Evolutionary conservation across 2,113 vertebrate genomes (phyloP).

Genomic region (Okapia johnstoni): DNA sequence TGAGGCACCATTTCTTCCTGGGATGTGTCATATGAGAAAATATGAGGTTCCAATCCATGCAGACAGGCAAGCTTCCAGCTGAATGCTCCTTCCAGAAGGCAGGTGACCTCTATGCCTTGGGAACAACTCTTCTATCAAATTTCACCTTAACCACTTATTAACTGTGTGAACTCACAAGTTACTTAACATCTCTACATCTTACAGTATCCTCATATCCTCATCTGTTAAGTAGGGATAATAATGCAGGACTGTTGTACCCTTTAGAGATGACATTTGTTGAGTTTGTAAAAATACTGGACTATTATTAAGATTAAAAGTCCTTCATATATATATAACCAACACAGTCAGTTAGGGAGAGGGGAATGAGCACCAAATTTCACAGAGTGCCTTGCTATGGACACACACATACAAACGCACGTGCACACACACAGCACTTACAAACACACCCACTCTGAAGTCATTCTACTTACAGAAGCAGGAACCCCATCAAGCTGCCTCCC

Average conservation of each 20-base stretch:
- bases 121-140: background rate
- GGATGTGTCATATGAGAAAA: background rate
- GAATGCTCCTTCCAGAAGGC: background rate
- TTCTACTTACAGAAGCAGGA: slow-evolving; percentile 86
- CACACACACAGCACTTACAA: too few relatives aligned
- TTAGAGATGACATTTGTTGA: background rate
- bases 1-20: background rate
- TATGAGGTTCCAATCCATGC: background rate
- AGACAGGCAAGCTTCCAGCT: background rate
- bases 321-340: background rate
- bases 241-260: background rate
- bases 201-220: background rate
- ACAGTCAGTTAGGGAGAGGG: background rate
- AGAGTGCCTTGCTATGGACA: background rate
- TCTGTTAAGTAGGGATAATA: background rate
- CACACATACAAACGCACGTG: accelerated
- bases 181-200: background rate
- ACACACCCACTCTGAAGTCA: background rate
- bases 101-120: background rate
- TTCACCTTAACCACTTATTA: background rate
- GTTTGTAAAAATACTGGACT: background rate
- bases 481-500: slow-evolving; percentile 95
- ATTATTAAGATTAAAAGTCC: background rate
- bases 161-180: background rate
- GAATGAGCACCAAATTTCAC: background rate